Base-by-base conservation (phyloP, 1,140 invertebrate genomes). In the Uloborus diversus region DNA sequence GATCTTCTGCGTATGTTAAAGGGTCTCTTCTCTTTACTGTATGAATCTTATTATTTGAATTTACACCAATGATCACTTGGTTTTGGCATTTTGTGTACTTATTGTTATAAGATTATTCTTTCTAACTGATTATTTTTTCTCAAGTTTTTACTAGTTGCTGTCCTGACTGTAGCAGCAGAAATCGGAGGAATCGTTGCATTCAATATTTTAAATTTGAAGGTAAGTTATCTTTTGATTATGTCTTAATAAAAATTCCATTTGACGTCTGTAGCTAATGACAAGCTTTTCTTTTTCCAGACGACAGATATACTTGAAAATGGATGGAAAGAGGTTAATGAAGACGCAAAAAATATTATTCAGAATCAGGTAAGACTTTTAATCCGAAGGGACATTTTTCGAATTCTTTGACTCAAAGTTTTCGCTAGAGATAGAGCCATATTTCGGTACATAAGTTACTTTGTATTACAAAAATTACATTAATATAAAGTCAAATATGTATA, bases 261-360 rank as follows among this genome's bases (percentile, higher is more conserved):
- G n/a, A n/a, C n/a, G n/a, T n/a, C n/a, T n/a, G n/a, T n/a, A n/a
- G n/a, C n/a, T n/a, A n/a, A n/a, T n/a, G n/a, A n/a, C n/a, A n/a
- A n/a, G n/a, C n/a, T n/a, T n/a, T n/a, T n/a, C n/a, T n/a, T n/a
- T n/a, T 84, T 83, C 2, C 78, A 88, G 87, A 81, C 86, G 82
- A 85, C 85, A 35, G 86, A 88, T 80, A 84, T 88, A 59, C 82
- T 88, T 9, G 82, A 86, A 47, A 85, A 85, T 70, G 85, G 85
- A 9, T 88, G 88, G 88, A 83, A 84, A n/a, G 87, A 88, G 82
- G 83, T 88, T 13, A 88, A 88, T 80, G 86, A 87, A 84, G 84
- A 83, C 25, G 86, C 86, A 1, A 82, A 85, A 28, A 88, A 88
- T 78, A 78, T 87, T 32, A 83, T 88, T 53, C 88, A 88, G 81